These are phyloP conservation scores for Andrena chrysosceles DNA, from an alignment of 2,888 invertebrate genomes.

Conservation along the genomic window DNA sequence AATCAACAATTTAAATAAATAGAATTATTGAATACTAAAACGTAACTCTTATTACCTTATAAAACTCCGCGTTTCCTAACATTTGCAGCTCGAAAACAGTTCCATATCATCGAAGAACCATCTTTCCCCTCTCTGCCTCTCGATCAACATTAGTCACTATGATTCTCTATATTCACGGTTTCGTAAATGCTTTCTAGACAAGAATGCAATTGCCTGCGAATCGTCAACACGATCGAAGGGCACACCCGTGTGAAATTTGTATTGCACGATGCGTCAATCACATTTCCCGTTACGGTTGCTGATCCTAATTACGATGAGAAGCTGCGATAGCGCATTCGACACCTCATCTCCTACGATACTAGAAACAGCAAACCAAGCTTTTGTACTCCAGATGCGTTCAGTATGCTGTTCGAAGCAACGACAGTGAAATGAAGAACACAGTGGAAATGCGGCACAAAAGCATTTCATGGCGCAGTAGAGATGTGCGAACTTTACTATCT, in stretches of 20 bases:
- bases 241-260: neutral
- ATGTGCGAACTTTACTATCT: neutral
- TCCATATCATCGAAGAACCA: neutral
- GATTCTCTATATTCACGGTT: constrained; percentile 25
- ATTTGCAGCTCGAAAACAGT: neutral
- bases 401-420: neutral
- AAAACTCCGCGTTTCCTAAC: too few relatives aligned
- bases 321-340: neutral
- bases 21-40: too few relatives aligned
- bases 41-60: too few relatives aligned
- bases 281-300: neutral
- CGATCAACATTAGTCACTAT: constrained; percentile 23
- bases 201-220: constrained; percentile 5
- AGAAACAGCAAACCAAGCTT: neutral
- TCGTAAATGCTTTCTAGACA: constrained; percentile 29
- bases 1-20: too few relatives aligned
- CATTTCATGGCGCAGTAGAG: neutral
- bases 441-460: neutral
- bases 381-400: neutral
- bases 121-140: constrained; percentile 8
- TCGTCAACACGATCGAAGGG: neutral
- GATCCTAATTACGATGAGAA: neutral
- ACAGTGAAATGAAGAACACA: neutral
- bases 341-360: neutral
- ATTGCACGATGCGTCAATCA: constrained; percentile 1